phyloP scores from a whole-genome alignment of 2,113 vertebrate genomes.

The Chrysemys picta region DNA sequence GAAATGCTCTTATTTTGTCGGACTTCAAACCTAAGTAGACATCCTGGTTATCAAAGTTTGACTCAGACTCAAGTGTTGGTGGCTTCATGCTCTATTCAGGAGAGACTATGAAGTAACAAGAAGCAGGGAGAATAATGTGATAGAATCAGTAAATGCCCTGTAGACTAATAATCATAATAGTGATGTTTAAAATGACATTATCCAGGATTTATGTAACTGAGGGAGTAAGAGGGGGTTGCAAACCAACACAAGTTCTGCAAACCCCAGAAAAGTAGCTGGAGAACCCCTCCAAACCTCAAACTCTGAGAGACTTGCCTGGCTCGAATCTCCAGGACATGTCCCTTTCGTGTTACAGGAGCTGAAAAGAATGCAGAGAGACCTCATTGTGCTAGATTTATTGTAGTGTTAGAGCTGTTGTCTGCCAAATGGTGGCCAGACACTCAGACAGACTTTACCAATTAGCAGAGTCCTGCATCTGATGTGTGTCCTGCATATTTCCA shows the following conservation, averaged over 20 bases:
- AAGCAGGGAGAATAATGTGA: neutral
- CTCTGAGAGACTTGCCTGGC: neutral
- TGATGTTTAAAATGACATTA: neutral
- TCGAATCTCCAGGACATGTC: neutral
- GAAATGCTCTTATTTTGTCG: neutral
- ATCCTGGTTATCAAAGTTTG: neutral
- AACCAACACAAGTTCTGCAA: neutral
- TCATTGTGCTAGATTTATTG: neutral
- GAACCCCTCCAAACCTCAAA: neutral
- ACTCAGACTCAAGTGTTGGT: neutral
- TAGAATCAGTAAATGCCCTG: neutral
- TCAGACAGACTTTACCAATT: slow-evolving; percentile 34
- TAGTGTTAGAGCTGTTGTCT: slow-evolving; percentile 17
- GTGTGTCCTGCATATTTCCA: neutral
- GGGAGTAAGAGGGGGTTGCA: neutral
- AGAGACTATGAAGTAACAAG: neutral
- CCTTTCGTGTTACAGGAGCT: slow-evolving; percentile 23
- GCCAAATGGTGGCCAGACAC: slow-evolving; percentile 39
- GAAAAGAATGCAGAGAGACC: slow-evolving; percentile 7
- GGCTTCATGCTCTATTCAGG: neutral
- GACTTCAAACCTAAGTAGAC: neutral
- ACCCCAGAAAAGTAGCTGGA: neutral
- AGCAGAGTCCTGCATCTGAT: slow-evolving; percentile 37
- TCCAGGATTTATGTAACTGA: neutral
- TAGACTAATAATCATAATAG: neutral